phyloP scores from a whole-genome alignment of 2,113 vertebrate genomes.

The Myotis yumanensis region DNA sequence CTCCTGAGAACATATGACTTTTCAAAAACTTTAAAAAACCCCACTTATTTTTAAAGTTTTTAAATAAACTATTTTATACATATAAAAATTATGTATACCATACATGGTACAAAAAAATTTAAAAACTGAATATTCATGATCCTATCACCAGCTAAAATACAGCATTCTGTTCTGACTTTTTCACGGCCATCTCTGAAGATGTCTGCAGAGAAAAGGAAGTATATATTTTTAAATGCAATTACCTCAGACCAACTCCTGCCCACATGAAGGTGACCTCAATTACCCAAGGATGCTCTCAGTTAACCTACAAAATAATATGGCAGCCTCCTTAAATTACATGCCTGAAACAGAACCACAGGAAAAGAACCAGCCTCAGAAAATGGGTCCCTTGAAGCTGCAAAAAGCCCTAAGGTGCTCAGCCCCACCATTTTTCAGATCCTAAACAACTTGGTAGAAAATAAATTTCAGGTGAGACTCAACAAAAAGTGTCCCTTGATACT shows the following conservation, averaged over 20 bases:
- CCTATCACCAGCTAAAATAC: not conserved
- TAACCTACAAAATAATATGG: conserved; percentile 58
- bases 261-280: conserved; percentile 66
- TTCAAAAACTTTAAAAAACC: not conserved
- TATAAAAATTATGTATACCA: not conserved
- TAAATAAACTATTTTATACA: not conserved
- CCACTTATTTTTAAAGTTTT: not conserved
- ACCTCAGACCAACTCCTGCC: conserved; percentile 6
- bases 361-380: not conserved
- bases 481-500: not conserved
- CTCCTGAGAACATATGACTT: not conserved
- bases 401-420: not conserved
- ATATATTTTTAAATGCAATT: not conserved
- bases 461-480: not conserved
- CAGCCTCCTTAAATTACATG: conserved; percentile 43
- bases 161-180: not conserved
- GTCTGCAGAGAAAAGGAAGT: conserved; percentile 45
- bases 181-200: conserved; percentile 27
- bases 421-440: not conserved
- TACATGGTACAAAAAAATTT: not conserved
- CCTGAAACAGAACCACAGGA: not conserved
- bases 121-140: not conserved
- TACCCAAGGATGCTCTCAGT: conserved; percentile 41
- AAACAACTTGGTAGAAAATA: conserved; percentile 43
- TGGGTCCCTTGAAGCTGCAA: not conserved